Evolutionary conservation across 2,888 invertebrate species (phyloP), one percentile per base, ranked within the genome.

Genomic region (Catocala fraxini): DNA sequence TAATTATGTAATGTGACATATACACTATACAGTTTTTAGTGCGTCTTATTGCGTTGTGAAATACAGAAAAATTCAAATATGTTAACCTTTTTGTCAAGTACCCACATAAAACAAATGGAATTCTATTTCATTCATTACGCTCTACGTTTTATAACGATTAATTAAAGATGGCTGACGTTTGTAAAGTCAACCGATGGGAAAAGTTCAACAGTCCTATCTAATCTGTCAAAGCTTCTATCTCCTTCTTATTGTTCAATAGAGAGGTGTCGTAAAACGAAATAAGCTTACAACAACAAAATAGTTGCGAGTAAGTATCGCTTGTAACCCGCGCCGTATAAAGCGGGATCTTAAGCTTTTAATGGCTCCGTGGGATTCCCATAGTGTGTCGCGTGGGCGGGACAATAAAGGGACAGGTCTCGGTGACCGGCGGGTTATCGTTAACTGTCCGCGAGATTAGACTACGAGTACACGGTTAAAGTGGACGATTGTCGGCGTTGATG

Each of bases 361-460:
- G 13, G 6, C 9, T 43, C 11, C 59, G 56, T 35, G 15, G 59
- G 47, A 57, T 63, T 62, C 35, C 47, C 6, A 12, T 12, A 12
- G 15, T 15, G 13, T 15, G 46, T 15, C 46, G 68, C 71, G 75
- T 75, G 74, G 75, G 75, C 56, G 65, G 48, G 35, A 57, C 52
- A 60, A 68, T 68, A 61, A 56, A 69, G 67, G 71, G 69, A 65
- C 67, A 61, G 51, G 68, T 62, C 66, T 47, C 56, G 51, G 51
- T 52, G 56, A 42, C 57, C 54, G 43, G n/a, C 39, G 52, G 57
- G 73, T 56, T 75, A 73, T 75, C 77, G 59, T 49, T 63, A 56
- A 64, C 70, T 70, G 66, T 61, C 64, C 58, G 39, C 60, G 34
- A 76, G 68, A 76, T 75, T 73, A 73, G 60, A 75, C 63, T 56